phyloP scores from a whole-genome alignment of 2,113 vertebrate genomes.

The Elanus axillaris region DNA sequence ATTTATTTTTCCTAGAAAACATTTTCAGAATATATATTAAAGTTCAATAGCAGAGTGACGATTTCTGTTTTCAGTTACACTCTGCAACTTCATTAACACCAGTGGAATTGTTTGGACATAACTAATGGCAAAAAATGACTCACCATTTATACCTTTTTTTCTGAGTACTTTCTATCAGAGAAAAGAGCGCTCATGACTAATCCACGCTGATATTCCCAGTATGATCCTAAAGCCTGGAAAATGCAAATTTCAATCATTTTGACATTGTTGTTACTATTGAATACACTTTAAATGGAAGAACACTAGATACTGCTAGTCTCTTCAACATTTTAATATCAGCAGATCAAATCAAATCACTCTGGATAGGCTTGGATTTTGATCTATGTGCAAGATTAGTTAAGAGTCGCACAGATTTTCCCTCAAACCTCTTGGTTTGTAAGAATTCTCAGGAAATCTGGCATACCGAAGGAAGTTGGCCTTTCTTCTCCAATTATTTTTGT shows the following conservation, averaged over 20 bases:
- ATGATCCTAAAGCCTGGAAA: conserved; percentile 15
- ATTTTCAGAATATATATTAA: not conserved
- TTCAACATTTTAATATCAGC: conserved; percentile 32
- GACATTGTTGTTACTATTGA: conserved; percentile 16
- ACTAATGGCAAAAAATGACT: conserved; percentile 1
- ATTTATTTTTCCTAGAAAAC: conserved; percentile 18
- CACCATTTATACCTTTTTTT: not conserved
- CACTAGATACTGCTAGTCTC: not conserved
- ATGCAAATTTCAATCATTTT: conserved; percentile 39
- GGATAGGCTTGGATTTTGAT: conserved; percentile 37
- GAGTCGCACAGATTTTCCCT: not conserved
- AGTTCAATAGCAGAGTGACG: not conserved
- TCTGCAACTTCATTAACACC: conserved; percentile 29
- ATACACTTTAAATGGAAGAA: conserved; percentile 23
- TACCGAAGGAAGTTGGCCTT: not conserved
- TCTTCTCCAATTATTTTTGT: conserved; percentile 42
- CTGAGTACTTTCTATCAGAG: not conserved
- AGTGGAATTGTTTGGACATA: not conserved
- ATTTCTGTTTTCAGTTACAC: conserved; percentile 29
- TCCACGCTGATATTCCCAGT: conserved; percentile 14
- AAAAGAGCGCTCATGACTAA: not conserved
- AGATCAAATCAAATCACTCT: conserved; percentile 51
- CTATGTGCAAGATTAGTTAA: not conserved
- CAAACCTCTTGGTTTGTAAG: not conserved
- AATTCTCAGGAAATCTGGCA: conserved; percentile 1